Percentiles rank a stretch among this genome's conserved stretches.
These are phyloP conservation scores for Caenorhabditis becei DNA, from an alignment of 2,888 invertebrate genomes.

Conservation along the genomic window DNA sequence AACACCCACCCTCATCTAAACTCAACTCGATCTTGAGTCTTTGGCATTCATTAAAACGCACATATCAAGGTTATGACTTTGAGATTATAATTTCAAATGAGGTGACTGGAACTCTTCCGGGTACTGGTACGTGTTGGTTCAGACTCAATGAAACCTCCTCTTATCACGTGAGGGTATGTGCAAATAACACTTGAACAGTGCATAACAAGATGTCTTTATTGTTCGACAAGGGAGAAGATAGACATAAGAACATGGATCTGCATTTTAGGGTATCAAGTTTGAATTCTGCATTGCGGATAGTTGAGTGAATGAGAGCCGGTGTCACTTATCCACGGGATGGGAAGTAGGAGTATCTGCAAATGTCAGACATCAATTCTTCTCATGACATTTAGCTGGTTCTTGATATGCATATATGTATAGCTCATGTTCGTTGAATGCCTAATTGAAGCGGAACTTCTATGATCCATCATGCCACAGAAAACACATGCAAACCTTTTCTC, in stretches of 20 bases:
- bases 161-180: constrained; percentile 1
- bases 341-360: constrained; percentile 63
- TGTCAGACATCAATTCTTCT: constrained; percentile 46
- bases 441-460: constrained; percentile 39
- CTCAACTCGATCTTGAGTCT: constrained; percentile 39
- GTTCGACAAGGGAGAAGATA: constrained; percentile 43
- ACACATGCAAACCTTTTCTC: constrained; percentile 48
- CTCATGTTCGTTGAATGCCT: constrained; percentile 11
- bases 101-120: constrained; percentile 47
- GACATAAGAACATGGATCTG: constrained; percentile 45
- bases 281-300: constrained; percentile 28
- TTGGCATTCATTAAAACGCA: constrained; percentile 47
- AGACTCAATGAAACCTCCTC: background rate
- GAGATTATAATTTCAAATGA: constrained; percentile 48
- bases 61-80: constrained; percentile 28
- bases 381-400: constrained; percentile 50
- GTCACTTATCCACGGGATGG: constrained; percentile 58
- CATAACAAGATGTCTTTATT: constrained; percentile 56
- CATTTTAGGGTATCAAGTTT: constrained; percentile 26
- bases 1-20: constrained; percentile 25
- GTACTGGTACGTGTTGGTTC: background rate
- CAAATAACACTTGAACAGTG: constrained; percentile 20
- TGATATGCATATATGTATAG: constrained; percentile 37
- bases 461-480: constrained; percentile 27
- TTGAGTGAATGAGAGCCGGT: background rate